Evolutionary conservation across 2,888 invertebrate genomes (phyloP).

Genomic region (Serripes groenlandicus): DNA sequence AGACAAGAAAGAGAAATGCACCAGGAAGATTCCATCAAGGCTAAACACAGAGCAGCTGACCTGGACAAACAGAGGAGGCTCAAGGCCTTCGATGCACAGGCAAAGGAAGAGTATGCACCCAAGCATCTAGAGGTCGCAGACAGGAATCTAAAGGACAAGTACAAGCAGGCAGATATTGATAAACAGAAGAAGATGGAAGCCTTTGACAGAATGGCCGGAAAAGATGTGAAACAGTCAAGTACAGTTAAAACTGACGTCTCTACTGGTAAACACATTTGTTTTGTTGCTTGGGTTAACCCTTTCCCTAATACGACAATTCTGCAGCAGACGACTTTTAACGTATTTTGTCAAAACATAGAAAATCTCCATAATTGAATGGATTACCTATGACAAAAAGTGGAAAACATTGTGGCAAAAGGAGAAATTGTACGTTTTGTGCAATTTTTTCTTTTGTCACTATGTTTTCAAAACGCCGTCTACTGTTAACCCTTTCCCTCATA

Average conservation of each 20-base stretch:
- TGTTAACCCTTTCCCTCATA: no score
- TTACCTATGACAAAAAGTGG: not conserved
- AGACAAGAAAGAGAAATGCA: conserved; percentile 71
- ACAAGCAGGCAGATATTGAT: conserved; percentile 83
- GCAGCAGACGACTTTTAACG: no score
- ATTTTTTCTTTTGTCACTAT: no score
- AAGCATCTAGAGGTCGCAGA: conserved; percentile 58
- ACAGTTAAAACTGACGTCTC: conserved; percentile 52
- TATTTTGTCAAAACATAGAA: not conserved
- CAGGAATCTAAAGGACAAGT: conserved; percentile 56
- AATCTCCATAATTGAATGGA: not conserved
- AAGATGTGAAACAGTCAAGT: conserved; percentile 49
- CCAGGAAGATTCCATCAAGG: conserved; percentile 71
- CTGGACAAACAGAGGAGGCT: conserved; percentile 84
- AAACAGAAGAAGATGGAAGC: conserved; percentile 82
- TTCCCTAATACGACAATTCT: no score
- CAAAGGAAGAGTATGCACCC: conserved; percentile 52
- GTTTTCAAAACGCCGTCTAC: no score
- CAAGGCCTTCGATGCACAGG: conserved; percentile 84
- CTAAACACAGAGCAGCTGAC: conserved; percentile 82
- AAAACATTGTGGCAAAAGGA: not conserved
- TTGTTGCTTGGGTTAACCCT: no score
- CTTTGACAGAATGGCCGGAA: conserved; percentile 69
- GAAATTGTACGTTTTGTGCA: not conserved
- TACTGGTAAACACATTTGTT: no score